Evolutionary conservation across 2,797 vertebrate species (phyloP), one percentile per base, ranked within the genome.

Genomic region (Amazonetta brasiliensis): DNA sequence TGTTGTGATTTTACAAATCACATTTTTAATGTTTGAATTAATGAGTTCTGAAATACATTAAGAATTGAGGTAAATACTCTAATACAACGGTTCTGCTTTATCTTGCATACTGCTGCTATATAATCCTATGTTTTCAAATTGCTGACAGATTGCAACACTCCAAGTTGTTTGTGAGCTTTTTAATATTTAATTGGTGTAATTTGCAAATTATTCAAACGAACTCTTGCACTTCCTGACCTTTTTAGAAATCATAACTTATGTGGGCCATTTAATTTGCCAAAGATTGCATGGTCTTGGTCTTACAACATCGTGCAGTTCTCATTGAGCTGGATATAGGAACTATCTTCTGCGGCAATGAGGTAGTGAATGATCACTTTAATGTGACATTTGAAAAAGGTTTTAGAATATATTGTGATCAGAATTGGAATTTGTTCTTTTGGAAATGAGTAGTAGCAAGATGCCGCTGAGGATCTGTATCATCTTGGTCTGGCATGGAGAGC

Each of bases 1-100:
- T 76, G 20, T 46, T 72, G 8, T 66, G 81, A 94, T 50, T 63
- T 81, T 72, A 79, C 63, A 85, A 79, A 71, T 33, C 7, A 48
- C 22, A 30, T 89, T 76, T 59, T 41, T 81, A 26, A 84, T 82
- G 93, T 88, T 92, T 50, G 79, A 95, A 73, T 46, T 43, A 88
- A 74, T 84, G 41, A 73, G 75, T 84, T 90, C 64, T 76, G 84
- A 82, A 95, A 79, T 79, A 52, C 17, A 28, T 87, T 75, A 75
- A 80, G 62, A 87, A 77, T 84, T 52, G 91, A 77, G 28, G 54
- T 82, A 79, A 82, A 79, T 52, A 63, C 22, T 85, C 56, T 56
- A 22, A 17, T 33, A 77, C 79, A 82, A 90, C 43, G 7, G 62
- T 56, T 60, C 60, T 84, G 11, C 83, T 75, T 92, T 81, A 8